Base-by-base conservation (phyloP, 2,113 vertebrate genomes). In the Speoplatyrhinus poulsoni region DNA sequence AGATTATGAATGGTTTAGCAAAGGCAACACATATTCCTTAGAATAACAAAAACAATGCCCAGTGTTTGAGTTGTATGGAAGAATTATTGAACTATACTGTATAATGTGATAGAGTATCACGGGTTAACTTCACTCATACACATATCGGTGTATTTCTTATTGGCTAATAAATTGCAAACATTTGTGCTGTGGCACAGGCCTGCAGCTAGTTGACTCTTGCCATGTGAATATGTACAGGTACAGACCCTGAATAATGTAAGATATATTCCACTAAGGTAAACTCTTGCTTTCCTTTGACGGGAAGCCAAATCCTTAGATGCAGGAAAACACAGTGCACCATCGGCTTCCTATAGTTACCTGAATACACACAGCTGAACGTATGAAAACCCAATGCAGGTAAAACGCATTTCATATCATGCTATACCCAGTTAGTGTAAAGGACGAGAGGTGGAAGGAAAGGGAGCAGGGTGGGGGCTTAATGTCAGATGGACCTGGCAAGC, bases 181-280 rank as follows among this genome's bases (percentile, higher is more conserved):
- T 79, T 69, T 66, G 54, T 65, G 68, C 77, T 61, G 64, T 60
- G 16, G 62, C 67, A 60, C 60, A 32, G n/a, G 41, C 75, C 82
- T 69, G 62, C 73, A 65, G 82, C 75, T 85, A 73, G 67, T 78
- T 80, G 77, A 85, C 79, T 82, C 48, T 61, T 68, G 61, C 66
- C 69, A 60, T 72, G 66, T 81, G 76, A 84, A 90, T 88, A 85
- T 84, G 77, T 82, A 80, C 74, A 80, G 72, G 65, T 65, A 59
- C 6, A 1, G 46, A 56, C 77, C 41, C 77, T 90, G 85, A 89
- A 88, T 88, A 88, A 89, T 86, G 82, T 68, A 86, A 70, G 70
- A 81, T 69, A 70, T 33, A 59, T 67, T 75, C 46, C 55, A 62
- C 70, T 36, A 52, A 33, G 47, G 62, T 32, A 76, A 63, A 84